A percentile compares a stretch with the other conserved stretches of the same genome.
These are phyloP conservation scores for Varanus salvator DNA, from an alignment of 2,113 vertebrate genomes.

Conservation along the genomic window DNA sequence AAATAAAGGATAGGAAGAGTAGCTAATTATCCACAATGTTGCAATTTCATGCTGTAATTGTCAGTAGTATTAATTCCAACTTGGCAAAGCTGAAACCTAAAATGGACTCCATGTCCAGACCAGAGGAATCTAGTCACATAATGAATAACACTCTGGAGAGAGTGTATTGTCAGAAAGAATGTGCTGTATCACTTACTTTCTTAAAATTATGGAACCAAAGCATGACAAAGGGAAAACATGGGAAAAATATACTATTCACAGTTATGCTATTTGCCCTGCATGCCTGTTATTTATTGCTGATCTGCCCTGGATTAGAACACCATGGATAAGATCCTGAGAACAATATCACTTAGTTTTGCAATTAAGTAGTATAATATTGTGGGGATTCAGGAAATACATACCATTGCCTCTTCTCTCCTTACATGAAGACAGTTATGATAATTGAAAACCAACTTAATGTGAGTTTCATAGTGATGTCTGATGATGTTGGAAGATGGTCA, in stretches of 20 bases:
- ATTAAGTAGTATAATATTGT: neutral
- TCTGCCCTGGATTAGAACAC: neutral
- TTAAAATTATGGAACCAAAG: conserved; percentile 8
- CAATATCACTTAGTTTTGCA: neutral
- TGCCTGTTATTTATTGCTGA: neutral
- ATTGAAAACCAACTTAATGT: too few relatives aligned
- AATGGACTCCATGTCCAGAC: conserved; percentile 35
- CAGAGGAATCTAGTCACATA: conserved; percentile 42
- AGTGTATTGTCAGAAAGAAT: conserved; percentile 13
- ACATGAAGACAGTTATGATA: too few relatives aligned
- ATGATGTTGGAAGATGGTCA: too few relatives aligned
- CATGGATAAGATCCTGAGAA: neutral
- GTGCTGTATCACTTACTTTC: conserved; percentile 28
- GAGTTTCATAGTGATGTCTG: too few relatives aligned
- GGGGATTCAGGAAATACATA: neutral
- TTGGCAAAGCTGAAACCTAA: conserved; percentile 48
- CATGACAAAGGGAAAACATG: conserved; percentile 34
- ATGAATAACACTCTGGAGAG: conserved; percentile 36
- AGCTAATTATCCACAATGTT: conserved; percentile 48
- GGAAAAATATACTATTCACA: neutral
- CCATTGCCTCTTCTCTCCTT: neutral
- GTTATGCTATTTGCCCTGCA: neutral
- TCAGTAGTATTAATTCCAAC: conserved; percentile 57
- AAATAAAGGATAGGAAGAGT: conserved; percentile 59
- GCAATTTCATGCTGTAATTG: conserved; percentile 49